phyloP scores from a whole-genome alignment of 1,140 invertebrate genomes.

The Atta colombica region DNA sequence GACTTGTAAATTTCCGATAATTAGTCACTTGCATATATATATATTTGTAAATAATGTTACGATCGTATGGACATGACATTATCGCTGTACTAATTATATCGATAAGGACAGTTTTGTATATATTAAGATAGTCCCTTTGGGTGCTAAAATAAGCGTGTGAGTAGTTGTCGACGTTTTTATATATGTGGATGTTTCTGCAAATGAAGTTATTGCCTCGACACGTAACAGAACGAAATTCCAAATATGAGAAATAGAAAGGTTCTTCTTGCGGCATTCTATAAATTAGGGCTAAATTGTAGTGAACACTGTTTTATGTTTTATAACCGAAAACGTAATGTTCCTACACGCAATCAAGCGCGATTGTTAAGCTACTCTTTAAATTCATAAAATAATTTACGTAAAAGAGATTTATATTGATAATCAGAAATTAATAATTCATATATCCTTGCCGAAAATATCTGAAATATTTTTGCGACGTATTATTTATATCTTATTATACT shows the following conservation, averaged over 20 bases:
- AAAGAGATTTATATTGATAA: constrained; percentile 7
- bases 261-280: neutral
- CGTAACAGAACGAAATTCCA: constrained; percentile 29
- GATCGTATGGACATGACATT: neutral
- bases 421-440: neutral
- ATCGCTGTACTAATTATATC: constrained; percentile 40
- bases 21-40: constrained; percentile 69
- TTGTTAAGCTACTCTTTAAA: constrained; percentile 2
- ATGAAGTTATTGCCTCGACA: constrained; percentile 16
- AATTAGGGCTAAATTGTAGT: neutral
- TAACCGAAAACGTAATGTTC: constrained; percentile 17
- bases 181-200: constrained; percentile 44
- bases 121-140: constrained; percentile 18
- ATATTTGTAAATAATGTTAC: constrained; percentile 70
- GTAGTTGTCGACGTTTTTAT: constrained; percentile 53
- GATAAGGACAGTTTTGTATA: constrained; percentile 62
- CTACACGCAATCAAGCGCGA: constrained; percentile 4
- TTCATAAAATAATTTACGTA: constrained; percentile 11
- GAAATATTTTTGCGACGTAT: constrained; percentile 37
- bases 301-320: neutral
- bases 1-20: constrained; percentile 63
- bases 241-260: neutral
- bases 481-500: neutral
- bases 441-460: neutral
- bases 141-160: constrained; percentile 33